A percentile compares a stretch with the other conserved stretches of the same genome.
Evolutionary conservation across 2,888 invertebrate genomes (phyloP).

Genomic region (Chrysopilus asiliformis): DNA sequence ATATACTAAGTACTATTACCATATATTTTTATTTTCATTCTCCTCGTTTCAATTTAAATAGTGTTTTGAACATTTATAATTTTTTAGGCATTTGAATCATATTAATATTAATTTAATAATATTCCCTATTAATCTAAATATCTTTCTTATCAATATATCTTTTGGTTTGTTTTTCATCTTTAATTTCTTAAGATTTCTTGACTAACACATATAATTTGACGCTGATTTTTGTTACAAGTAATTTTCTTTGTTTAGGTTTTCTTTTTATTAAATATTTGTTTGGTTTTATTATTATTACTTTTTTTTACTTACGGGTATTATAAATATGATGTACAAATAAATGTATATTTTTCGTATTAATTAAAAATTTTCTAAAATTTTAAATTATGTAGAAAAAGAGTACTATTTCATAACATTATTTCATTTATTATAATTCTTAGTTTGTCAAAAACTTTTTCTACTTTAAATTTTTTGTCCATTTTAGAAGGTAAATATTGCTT

Average conservation of each 20-base stretch:
- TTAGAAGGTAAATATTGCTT: not conserved
- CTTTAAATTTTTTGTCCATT: not conserved
- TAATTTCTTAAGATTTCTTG: constrained; percentile 8
- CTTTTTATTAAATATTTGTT: constrained; percentile 2
- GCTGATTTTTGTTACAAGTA: constrained; percentile 12
- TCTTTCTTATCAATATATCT: not conserved
- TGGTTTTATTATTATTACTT: not conserved
- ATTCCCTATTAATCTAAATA: too few species aligned
- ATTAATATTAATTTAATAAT: constrained; percentile 1
- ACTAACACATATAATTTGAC: constrained; percentile 17
- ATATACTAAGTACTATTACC: too few species aligned
- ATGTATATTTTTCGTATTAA: too few species aligned
- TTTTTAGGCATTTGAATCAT: not conserved
- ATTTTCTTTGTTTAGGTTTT: too few species aligned
- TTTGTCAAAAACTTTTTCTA: not conserved
- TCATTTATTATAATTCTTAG: not conserved
- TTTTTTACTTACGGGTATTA: too few species aligned
- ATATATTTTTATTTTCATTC: not conserved
- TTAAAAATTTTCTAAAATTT: too few species aligned
- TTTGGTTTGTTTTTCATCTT: not conserved
- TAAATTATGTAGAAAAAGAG: too few species aligned
- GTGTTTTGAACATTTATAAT: not conserved
- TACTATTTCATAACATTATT: too few species aligned
- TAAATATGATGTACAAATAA: too few species aligned
- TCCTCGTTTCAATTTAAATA: not conserved